Base-by-base conservation (phyloP, 2,888 invertebrate species). In the Molanna angustata region DNA sequence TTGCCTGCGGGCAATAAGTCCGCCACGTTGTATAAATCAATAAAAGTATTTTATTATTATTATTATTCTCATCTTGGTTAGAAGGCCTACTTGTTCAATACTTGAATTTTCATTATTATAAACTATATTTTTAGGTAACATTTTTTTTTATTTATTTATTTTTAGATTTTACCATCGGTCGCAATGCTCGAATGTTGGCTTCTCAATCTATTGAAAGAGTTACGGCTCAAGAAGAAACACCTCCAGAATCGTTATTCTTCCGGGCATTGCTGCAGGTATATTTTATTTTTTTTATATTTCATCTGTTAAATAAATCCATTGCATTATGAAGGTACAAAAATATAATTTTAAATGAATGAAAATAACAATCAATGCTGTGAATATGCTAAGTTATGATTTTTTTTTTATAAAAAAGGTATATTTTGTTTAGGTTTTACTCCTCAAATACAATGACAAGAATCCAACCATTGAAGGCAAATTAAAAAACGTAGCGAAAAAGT, bases 121-220 rank as follows among this genome's bases (percentile, higher is more conserved):
- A n/a, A n/a, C n/a, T n/a, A n/a, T n/a, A n/a, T n/a, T n/a, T n/a
- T n/a, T n/a, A n/a, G 27, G n/a, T 35, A 35, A 9, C 35, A 35
- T n/a, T n/a, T n/a, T n/a, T n/a, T n/a, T n/a, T n/a, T n/a, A n/a
- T n/a, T n/a, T n/a, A n/a, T n/a, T 45, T 37, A n/a, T 18, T 48
- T 49, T 62, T 66, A 21, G 67, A 73, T 33, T 71, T 76, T 57
- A 62, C 61, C 33, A 65, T 92, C 9, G 88, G 89, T 0, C 76
- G 88, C 41, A 90, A 89, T 67, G 89, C 90, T 0, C 80, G 91
- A 55, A 94, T 94, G 90, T 68, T 94, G 32, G 89, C 91, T 0
- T 84, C 89, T 0, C 94, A 94, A 67, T 86, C 90, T 0, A 73
- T 88, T n/a, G 86, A 90, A 57, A 75, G 91, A 57, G 83, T 86